A percentile compares a stretch with the other conserved stretches of the same genome.
Evolutionary conservation across 2,797 vertebrate species (phyloP).

Genomic region (Eremophila alpestris): DNA sequence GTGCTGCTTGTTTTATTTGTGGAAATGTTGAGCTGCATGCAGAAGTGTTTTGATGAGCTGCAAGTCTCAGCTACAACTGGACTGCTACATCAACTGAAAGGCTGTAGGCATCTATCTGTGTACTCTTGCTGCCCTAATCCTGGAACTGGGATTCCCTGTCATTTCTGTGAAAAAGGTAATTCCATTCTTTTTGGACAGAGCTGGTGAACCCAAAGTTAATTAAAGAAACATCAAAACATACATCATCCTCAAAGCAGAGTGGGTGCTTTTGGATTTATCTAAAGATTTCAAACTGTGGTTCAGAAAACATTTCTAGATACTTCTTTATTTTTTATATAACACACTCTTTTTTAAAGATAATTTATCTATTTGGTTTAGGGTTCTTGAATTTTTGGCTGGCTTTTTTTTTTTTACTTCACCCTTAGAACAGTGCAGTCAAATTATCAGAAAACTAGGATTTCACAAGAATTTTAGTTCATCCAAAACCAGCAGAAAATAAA

Average conservation of each 20-base stretch:
- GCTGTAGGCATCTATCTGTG: neutral
- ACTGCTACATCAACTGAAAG: neutral
- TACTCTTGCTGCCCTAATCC: neutral
- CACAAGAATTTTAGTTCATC: neutral
- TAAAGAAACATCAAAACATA: neutral
- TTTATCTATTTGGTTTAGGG: neutral
- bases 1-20: neutral
- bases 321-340: neutral
- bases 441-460: neutral
- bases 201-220: neutral
- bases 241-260: neutral
- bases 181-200: neutral
- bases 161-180: neutral
- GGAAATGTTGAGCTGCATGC: neutral
- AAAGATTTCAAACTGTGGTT: neutral
- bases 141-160: neutral
- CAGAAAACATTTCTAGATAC: neutral
- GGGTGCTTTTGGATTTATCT: neutral
- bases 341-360: rapidly evolving
- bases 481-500: neutral
- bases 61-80: neutral
- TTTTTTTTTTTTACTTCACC: neutral
- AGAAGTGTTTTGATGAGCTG: neutral
- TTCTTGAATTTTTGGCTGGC: no score
- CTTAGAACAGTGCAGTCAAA: neutral